Conservation (phyloP, 2,797 vertebrate genomes). For the Alectoris magna region DNA sequence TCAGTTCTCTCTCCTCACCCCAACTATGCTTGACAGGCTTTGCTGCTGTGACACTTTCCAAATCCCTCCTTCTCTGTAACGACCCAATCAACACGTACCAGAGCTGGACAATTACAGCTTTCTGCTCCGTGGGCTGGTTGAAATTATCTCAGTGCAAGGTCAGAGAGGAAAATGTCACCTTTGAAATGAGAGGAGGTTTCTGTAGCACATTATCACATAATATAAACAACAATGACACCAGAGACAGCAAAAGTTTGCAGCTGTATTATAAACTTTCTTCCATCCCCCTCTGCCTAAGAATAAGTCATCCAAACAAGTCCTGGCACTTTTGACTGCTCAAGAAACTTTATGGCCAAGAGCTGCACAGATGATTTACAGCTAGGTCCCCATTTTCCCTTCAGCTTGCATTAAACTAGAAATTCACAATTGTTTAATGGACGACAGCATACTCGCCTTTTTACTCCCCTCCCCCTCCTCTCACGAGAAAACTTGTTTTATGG, state of each 20-base stretch:
- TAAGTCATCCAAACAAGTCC: slow-evolving; percentile 65
- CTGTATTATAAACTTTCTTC: slow-evolving; percentile 55
- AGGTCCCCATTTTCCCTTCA: neutral
- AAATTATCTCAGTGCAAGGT: neutral
- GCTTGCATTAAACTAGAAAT: neutral
- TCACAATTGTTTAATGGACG: neutral
- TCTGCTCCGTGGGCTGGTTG: rapidly evolving
- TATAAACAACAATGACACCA: slow-evolving; percentile 35
- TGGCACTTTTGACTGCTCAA: slow-evolving; percentile 43
- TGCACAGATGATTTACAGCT: slow-evolving; percentile 47
- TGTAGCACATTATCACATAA: neutral
- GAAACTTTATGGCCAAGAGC: slow-evolving; percentile 50
- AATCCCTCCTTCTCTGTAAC: rapidly evolving
- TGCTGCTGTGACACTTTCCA: neutral
- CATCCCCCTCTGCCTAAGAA: neutral
- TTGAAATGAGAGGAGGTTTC: slow-evolving; percentile 2
- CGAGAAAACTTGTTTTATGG: slow-evolving; percentile 54
- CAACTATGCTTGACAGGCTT: neutral
- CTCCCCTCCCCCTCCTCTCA: neutral
- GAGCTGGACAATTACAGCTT: neutral
- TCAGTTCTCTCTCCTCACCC: neutral
- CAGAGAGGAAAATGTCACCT: slow-evolving; percentile 12
- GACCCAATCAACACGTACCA: rapidly evolving
- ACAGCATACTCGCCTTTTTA: rapidly evolving
- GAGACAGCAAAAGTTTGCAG: slow-evolving; percentile 55